phyloP scores from a whole-genome alignment of 1,140 invertebrate species.

The Plectus sambesii region DNA sequence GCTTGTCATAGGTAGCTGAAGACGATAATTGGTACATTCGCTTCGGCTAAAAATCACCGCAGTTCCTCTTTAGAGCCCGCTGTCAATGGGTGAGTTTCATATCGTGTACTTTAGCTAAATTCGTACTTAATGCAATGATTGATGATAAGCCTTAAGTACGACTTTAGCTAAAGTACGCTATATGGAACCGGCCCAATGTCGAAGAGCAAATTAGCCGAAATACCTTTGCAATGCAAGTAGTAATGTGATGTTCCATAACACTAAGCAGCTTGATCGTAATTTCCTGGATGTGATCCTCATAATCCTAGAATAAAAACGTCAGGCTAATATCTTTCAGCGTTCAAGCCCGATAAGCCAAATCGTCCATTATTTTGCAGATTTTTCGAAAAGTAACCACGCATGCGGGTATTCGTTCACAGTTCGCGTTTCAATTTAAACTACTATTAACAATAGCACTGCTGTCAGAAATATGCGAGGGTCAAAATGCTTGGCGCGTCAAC shows the following conservation, averaged over 20 bases:
- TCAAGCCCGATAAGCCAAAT: neutral
- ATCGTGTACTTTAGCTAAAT: no score
- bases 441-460: neutral
- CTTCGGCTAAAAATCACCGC: no score
- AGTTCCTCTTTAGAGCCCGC: no score
- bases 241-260: conserved; percentile 59
- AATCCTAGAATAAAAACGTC: conserved; percentile 58
- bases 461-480: neutral
- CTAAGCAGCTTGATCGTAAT: conserved; percentile 77
- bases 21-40: no score
- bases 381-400: conserved; percentile 3
- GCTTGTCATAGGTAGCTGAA: no score
- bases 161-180: neutral
- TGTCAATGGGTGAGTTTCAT: no score
- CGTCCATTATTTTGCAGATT: no score
- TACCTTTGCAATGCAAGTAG: conserved; percentile 30
- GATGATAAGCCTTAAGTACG: conserved; percentile 49
- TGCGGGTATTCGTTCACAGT: conserved; percentile 1
- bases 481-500: neutral
- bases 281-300: conserved; percentile 74
- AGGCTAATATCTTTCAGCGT: conserved; percentile 16
- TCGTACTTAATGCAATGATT: neutral
- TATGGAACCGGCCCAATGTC: no score
- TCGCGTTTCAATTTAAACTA: neutral
- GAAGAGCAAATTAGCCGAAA: conserved; percentile 60